These are phyloP conservation scores for Syngnathus floridae DNA, from an alignment of 2,113 vertebrate species.

Conservation along the genomic window DNA sequence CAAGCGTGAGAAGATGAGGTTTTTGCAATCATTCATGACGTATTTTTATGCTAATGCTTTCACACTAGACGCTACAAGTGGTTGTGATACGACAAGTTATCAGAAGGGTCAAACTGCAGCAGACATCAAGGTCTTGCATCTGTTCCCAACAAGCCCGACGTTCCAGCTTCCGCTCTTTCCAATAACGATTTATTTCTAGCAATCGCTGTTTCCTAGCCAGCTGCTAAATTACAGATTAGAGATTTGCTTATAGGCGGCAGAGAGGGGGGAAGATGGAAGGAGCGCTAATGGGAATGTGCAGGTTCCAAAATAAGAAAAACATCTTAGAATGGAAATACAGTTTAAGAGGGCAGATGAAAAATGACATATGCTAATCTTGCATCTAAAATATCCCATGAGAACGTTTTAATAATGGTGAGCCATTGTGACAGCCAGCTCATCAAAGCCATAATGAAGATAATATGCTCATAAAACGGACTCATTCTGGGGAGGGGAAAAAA, in stretches of 20 bases:
- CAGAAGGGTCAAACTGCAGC: neutral
- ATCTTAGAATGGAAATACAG: conserved; percentile 31
- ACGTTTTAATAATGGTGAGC: conserved; percentile 49
- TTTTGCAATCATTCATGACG: neutral
- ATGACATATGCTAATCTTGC: conserved; percentile 55
- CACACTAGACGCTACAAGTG: neutral
- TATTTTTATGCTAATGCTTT: neutral
- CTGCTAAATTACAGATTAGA: conserved; percentile 59
- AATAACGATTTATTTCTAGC: conserved; percentile 46
- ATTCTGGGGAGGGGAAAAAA: neutral
- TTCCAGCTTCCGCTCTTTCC: conserved; percentile 21
- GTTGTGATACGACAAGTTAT: neutral
- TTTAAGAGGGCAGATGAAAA: conserved; percentile 46
- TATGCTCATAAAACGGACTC: conserved; percentile 57
- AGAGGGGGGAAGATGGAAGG: conserved; percentile 24
- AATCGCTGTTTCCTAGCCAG: conserved; percentile 54
- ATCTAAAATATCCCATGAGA: conserved; percentile 46
- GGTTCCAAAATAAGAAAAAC: conserved; percentile 27
- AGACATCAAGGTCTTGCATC: neutral
- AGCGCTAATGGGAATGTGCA: conserved; percentile 12
- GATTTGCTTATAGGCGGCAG: conserved; percentile 41
- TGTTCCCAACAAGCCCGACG: conserved; percentile 16
- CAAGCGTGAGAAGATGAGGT: neutral
- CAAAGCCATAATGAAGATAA: conserved; percentile 50
- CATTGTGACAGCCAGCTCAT: conserved; percentile 54